A percentile compares a stretch with the other conserved stretches of the same genome.
phyloP scores from a whole-genome alignment of 2,797 vertebrate genomes.

The Chiloscyllium punctatum region DNA sequence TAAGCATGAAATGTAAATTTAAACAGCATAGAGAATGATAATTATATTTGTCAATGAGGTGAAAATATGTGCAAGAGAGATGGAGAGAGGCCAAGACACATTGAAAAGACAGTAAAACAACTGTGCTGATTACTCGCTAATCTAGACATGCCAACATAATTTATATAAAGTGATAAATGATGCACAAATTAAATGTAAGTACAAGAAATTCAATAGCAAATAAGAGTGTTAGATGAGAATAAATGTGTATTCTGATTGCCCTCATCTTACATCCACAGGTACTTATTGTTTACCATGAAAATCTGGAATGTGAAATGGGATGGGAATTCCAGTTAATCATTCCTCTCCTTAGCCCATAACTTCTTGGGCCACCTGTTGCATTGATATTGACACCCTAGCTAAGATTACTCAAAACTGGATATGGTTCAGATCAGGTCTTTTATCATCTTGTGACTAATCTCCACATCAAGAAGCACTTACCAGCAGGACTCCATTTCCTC shows the following conservation, averaged over 20 bases:
- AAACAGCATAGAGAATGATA: not conserved
- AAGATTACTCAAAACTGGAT: not conserved
- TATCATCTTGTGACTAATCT: not conserved
- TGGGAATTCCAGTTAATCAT: not conserved
- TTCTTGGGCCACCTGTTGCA: not conserved
- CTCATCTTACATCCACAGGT: not conserved
- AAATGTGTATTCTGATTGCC: not conserved
- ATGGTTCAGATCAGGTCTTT: not conserved
- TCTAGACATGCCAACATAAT: not conserved
- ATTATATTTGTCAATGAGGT: not conserved
- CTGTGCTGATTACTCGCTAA: not conserved
- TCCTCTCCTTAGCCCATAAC: not conserved
- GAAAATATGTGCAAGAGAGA: not conserved
- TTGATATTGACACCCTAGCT: not conserved
- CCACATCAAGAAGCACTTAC: not conserved
- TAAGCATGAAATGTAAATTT: not conserved
- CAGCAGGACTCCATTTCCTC: not conserved
- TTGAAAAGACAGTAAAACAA: not conserved
- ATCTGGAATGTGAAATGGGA: not conserved
- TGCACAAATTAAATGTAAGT: slow-evolving; percentile 4
- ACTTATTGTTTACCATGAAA: not conserved
- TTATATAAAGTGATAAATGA: not conserved
- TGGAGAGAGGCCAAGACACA: not conserved
- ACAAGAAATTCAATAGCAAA: not conserved
- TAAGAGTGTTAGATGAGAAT: not conserved